Evolutionary conservation across 2,888 invertebrate species (phyloP).

Genomic region (Myopa tessellatipennis): DNA sequence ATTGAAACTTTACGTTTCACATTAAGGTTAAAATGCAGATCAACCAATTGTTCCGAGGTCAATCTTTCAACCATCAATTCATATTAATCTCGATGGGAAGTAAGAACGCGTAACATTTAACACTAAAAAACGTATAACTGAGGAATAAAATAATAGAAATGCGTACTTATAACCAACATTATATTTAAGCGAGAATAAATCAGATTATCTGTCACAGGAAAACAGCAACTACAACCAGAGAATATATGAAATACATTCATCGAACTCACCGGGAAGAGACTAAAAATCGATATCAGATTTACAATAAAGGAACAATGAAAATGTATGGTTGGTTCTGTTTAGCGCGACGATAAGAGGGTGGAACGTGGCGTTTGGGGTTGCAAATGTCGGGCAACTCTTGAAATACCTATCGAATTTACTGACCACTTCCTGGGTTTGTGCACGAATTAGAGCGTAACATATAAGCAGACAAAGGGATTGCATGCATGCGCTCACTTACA

Average conservation of each 20-base stretch:
- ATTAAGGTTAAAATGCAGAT: too few relatives aligned
- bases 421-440: slow-evolving; percentile 57
- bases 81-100: too few relatives aligned
- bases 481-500: slow-evolving; percentile 34
- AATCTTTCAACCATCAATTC: too few relatives aligned
- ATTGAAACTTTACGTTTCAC: too few relatives aligned
- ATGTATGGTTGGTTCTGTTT: not conserved
- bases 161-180: too few relatives aligned
- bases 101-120: too few relatives aligned
- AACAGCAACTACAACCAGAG: too few relatives aligned
- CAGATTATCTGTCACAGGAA: too few relatives aligned
- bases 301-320: not conserved
- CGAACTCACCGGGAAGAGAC: not conserved
- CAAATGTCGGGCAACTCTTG: not conserved
- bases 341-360: not conserved
- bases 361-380: not conserved
- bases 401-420: slow-evolving; percentile 12
- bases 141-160: too few relatives aligned
- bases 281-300: slow-evolving; percentile 15
- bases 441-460: slow-evolving; percentile 58
- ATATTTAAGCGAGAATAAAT: too few relatives aligned
- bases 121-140: too few relatives aligned
- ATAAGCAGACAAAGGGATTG: slow-evolving; percentile 39
- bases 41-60: too few relatives aligned
- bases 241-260: not conserved